phyloP scores from a whole-genome alignment of 2,797 vertebrate species.

The Clarias fuscus region DNA sequence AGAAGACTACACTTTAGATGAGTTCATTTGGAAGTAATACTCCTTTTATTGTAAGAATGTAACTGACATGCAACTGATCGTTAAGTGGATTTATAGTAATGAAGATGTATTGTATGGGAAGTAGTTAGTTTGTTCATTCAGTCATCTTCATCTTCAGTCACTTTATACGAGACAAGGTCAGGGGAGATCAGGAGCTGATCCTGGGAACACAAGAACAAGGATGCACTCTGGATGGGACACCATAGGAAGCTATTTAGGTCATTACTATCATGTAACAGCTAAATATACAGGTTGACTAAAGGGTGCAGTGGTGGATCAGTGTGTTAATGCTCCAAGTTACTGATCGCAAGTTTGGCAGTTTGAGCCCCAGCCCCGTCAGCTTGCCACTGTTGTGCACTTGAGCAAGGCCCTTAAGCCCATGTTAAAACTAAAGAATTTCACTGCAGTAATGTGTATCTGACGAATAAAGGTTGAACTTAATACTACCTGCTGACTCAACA shows the following conservation, averaged over 20 bases:
- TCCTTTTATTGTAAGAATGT: slow-evolving; percentile 1
- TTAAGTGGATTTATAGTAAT: neutral
- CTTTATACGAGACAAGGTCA: neutral
- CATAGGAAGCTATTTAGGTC: neutral
- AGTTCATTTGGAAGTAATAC: neutral
- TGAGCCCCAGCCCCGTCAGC: too few species aligned
- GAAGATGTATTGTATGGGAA: neutral
- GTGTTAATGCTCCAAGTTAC: too few species aligned
- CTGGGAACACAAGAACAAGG: neutral
- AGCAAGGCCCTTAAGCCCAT: too few species aligned
- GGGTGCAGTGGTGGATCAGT: too few species aligned
- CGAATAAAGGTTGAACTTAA: too few species aligned
- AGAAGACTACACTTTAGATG: neutral
- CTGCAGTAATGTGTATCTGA: too few species aligned
- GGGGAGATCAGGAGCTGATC: neutral
- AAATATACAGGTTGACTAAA: neutral
- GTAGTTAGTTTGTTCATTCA: neutral
- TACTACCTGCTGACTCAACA: too few species aligned
- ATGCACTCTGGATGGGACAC: neutral
- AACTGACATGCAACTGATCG: neutral
- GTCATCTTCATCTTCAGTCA: neutral
- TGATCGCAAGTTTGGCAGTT: too few species aligned
- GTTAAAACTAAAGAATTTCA: too few species aligned
- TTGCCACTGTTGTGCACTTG: too few species aligned
- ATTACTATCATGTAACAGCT: neutral